These are phyloP conservation scores for Ctena decussata DNA, from an alignment of 2,888 invertebrate genomes.

Conservation along the genomic window DNA sequence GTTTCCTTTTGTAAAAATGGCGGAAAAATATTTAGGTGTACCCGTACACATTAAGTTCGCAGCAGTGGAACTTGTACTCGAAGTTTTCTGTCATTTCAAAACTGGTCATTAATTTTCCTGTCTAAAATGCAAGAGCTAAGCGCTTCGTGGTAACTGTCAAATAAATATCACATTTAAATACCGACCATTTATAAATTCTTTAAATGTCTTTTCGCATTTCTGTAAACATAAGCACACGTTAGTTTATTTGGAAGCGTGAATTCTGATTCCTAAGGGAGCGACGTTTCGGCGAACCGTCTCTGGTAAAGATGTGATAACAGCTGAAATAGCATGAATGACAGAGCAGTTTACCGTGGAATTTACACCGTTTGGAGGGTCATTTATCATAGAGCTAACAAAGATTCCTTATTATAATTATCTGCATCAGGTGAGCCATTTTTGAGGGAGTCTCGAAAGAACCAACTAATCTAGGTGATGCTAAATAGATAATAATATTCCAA, in stretches of 20 bases:
- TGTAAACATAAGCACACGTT: neutral
- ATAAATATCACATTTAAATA: neutral
- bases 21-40: no score
- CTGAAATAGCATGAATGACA: neutral
- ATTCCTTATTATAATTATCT: no score
- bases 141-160: neutral
- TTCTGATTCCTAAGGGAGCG: neutral
- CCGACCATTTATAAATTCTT: neutral
- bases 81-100: no score
- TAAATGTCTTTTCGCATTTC: neutral
- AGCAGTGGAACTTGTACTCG: no score
- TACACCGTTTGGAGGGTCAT: neutral
- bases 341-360: neutral
- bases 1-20: no score
- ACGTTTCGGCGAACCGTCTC: no score
- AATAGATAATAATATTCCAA: no score
- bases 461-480: no score
- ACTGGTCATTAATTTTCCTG: neutral
- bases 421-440: no score
- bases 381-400: neutral
- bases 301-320: neutral
- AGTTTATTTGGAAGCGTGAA: neutral
- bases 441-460: no score
- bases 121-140: neutral
- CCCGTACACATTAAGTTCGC: no score